Conservation (phyloP, 2,888 invertebrate species). For the Listrodromus nycthemerus region DNA sequence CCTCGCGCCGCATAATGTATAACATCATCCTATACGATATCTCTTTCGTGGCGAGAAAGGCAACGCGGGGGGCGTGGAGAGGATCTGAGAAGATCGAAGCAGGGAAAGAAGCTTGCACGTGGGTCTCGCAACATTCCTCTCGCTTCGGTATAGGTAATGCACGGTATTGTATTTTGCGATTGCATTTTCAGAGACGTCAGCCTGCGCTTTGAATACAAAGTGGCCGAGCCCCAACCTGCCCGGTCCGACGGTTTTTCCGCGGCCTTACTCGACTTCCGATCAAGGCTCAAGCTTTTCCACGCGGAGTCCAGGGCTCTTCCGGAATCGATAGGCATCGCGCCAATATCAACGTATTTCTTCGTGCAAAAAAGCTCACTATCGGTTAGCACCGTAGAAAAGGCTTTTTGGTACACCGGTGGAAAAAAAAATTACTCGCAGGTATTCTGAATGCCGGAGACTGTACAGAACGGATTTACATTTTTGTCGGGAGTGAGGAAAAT, state of each 20-base stretch:
- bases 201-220: conserved; percentile 83
- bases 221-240: conserved; percentile 61
- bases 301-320: neutral
- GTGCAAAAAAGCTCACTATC: neutral
- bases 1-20: conserved; percentile 81
- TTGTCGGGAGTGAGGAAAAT: neutral
- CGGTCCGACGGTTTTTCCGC: conserved; percentile 41
- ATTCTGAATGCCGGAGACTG: neutral
- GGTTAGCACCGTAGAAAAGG: neutral
- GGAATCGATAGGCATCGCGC: conserved; percentile 34
- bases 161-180: conserved; percentile 84
- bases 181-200: conserved; percentile 83
- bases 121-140: conserved; percentile 20
- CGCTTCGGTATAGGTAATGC: conserved; percentile 79
- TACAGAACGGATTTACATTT: neutral
- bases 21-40: conserved; percentile 83
- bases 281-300: conserved; percentile 10
- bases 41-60: conserved; percentile 71
- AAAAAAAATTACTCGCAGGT: neutral
- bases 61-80: neutral
- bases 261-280: conserved; percentile 35
- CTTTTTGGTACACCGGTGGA: neutral
- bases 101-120: conserved; percentile 55
- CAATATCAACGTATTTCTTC: conserved; percentile 9
- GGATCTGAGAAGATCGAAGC: conserved; percentile 49